Base-by-base conservation (phyloP, 1,140 invertebrate species). In the Coelopa frigida region DNA sequence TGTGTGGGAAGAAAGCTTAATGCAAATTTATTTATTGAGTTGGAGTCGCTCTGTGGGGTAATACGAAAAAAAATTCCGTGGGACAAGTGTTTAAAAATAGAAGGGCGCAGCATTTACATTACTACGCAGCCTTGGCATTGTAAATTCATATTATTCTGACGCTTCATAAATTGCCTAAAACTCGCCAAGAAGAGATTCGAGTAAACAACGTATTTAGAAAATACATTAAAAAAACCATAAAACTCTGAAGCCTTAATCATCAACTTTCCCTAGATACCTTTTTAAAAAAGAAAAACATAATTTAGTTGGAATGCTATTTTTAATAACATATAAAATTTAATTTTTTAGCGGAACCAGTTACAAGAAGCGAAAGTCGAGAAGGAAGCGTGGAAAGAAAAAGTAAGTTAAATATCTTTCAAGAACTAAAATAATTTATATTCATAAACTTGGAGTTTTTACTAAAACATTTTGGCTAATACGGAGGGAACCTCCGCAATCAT, bases 371-470 rank as follows among this genome's bases (percentile, higher is more conserved):
- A 51, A 67, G 63, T 48, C 62, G 63, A 48, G 63, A 67, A 58
- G 63, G 63, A 41, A 67, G 63, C 50, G 63, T 55, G 44, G 63
- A 67, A 51, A 57, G 63, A 51, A 67, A 61, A 67, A 58, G 63
- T 67, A 56, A 63, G 27, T 44, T n/a, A n/a, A n/a, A n/a, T n/a
- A n/a, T n/a, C n/a, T n/a, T n/a, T n/a, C n/a, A n/a, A n/a, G n/a
- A n/a, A n/a, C n/a, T n/a, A n/a, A n/a, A n/a, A n/a, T n/a, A n/a
- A n/a, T n/a, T n/a, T n/a, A n/a, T n/a, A n/a, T n/a, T n/a, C n/a
- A n/a, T n/a, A n/a, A n/a, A n/a, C n/a, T n/a, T n/a, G n/a, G n/a
- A n/a, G n/a, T n/a, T n/a, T n/a, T n/a, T n/a, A n/a, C n/a, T n/a
- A n/a, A n/a, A n/a, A n/a, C n/a, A n/a, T n/a, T n/a, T n/a, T n/a